These are phyloP conservation scores for Crocodylus rhombifer DNA, from an alignment of 2,797 vertebrate species.

Conservation along the genomic window DNA sequence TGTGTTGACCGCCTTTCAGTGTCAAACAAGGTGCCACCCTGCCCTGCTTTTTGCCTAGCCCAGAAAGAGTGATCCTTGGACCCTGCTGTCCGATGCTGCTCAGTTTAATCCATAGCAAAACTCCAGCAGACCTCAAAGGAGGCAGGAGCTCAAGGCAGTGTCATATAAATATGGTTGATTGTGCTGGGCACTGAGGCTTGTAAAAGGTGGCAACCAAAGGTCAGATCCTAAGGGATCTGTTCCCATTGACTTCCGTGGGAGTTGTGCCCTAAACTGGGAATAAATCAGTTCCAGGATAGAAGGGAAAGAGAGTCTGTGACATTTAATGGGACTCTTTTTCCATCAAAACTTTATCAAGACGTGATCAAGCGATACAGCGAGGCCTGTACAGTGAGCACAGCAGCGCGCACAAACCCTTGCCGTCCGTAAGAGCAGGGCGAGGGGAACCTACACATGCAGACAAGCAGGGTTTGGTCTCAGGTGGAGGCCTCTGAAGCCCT, in stretches of 20 bases:
- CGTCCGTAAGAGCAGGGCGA: neutral
- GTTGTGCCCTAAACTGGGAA: too few species aligned
- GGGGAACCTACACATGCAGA: neutral
- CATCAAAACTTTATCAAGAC: neutral
- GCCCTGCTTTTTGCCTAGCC: neutral
- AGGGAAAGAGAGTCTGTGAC: too few species aligned
- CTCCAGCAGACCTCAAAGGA: neutral
- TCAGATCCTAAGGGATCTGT: neutral
- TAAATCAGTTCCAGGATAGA: neutral
- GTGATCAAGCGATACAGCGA: neutral
- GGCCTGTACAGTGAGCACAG: neutral
- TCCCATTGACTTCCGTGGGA: too few species aligned
- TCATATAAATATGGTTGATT: neutral
- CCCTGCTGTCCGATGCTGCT: too few species aligned
- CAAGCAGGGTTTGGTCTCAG: too few species aligned
- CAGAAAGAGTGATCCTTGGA: neutral
- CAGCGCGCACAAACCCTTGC: neutral
- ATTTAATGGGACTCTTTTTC: neutral
- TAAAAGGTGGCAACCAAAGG: neutral
- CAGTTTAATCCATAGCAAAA: too few species aligned
- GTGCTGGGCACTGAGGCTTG: neutral
- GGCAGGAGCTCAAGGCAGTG: neutral
- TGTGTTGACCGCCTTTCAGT: neutral
- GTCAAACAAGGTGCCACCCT: neutral
- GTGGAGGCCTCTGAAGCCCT: neutral